Evolutionary conservation across 2,888 invertebrate species (phyloP), one percentile per base, ranked within the genome.

Genomic region (Diloba caeruleocephala): DNA sequence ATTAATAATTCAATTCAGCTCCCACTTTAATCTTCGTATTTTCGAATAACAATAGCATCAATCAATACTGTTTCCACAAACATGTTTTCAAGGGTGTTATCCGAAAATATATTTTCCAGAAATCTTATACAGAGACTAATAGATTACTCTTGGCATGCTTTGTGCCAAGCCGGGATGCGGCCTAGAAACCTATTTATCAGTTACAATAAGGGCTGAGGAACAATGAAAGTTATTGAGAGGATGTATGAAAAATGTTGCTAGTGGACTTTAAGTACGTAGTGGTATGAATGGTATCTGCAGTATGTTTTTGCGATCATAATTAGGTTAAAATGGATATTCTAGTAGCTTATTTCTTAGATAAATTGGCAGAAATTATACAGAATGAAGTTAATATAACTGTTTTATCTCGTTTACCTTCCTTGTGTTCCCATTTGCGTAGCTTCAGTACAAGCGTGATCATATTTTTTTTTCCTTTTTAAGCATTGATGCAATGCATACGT

Each of bases 61-160:
- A 84, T 84, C 82, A 79, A 71, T 64, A 73, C 61, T 79, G 78
- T 79, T 78, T 79, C 75, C 78, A 73, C 78, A 88, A 88, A 88
- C 87, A 88, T 88, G 85, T 88, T 89, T 88, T 84, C 71, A 75
- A 67, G 52, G 62, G 65, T 50, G 56, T 36, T 59, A 17, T 17
- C 8, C 38, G 60, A 73, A 81, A 21, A 81, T 79, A 80, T 77
- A 72, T 74, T 77, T 76, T 70, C 59, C 9, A 10, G 50, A 43
- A 55, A 54, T 46, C 29, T 39, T 41, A 21, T 39, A 58, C 52
- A 57, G 56, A 54, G 58, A 37, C 58, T 80, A 80, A 83, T 74
- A 79, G 71, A 82, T 82, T 79, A 69, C 61, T 76, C 57, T 77
- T 76, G 76, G 76, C 71, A 64, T 72, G 76, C 71, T 71, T 69